These are phyloP conservation scores for Eurytemora carolleeae DNA, from an alignment of 1,140 invertebrate species.

Conservation along the genomic window DNA sequence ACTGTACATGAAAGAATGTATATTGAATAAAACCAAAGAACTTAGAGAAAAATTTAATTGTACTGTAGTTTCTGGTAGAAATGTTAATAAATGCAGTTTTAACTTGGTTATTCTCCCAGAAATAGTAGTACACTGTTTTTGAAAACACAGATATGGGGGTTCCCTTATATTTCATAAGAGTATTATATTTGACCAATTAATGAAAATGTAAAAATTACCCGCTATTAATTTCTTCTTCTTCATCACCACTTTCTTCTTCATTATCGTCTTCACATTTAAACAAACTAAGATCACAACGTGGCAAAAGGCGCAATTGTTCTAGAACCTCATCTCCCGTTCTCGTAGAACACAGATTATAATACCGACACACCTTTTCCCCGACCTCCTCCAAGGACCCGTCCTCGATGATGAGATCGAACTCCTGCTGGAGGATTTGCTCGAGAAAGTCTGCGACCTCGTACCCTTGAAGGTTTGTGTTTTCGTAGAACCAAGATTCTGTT, in stretches of 20 bases:
- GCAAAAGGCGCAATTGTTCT: neutral
- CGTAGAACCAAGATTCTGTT: conserved; percentile 1
- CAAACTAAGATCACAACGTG: conserved; percentile 5
- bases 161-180: too few species aligned
- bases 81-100: too few species aligned
- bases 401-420: conserved; percentile 8
- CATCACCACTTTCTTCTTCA: neutral
- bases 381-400: conserved; percentile 12
- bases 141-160: too few species aligned
- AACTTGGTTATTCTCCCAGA: too few species aligned
- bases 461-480: conserved; percentile 3
- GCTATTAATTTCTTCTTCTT: too few species aligned
- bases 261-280: conserved; percentile 2
- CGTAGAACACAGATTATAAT: neutral
- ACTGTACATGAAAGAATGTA: too few species aligned
- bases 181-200: too few species aligned
- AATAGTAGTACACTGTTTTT: too few species aligned
- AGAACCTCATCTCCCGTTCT: neutral
- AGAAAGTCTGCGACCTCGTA: conserved; percentile 7
- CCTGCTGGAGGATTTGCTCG: neutral
- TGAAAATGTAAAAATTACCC: too few species aligned
- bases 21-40: too few species aligned
- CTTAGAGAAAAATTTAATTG: too few species aligned
- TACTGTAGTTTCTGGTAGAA: too few species aligned
- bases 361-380: neutral